Evolutionary conservation across 1,140 invertebrate species (phyloP).

Genomic region (Drosophila bocki): DNA sequence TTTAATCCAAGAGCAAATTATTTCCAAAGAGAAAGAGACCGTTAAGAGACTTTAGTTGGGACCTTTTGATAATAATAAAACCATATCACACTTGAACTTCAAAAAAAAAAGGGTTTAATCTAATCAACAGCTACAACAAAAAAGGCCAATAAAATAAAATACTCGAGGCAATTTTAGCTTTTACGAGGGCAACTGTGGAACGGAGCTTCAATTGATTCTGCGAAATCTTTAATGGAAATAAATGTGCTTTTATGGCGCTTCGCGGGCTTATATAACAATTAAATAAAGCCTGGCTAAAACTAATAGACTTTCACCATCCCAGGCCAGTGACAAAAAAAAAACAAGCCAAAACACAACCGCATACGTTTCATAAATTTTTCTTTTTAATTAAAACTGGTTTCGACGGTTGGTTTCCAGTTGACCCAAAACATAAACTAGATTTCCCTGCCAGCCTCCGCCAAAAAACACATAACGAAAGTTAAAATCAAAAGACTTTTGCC

Average conservation of each 20-base stretch:
- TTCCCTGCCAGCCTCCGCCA: slow-evolving; percentile 58
- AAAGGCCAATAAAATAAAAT: slow-evolving; percentile 20
- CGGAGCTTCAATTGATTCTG: slow-evolving; percentile 56
- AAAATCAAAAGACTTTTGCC: slow-evolving; percentile 38
- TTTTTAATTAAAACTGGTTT: slow-evolving; percentile 80
- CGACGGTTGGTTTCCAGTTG: slow-evolving; percentile 36
- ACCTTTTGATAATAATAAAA: neutral
- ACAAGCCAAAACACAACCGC: slow-evolving; percentile 24
- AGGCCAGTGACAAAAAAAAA: slow-evolving; percentile 31
- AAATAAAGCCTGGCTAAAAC: slow-evolving; percentile 39
- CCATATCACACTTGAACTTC: slow-evolving; percentile 64
- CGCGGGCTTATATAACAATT: slow-evolving; percentile 59
- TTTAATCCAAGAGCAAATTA: neutral
- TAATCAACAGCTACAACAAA: slow-evolving; percentile 46
- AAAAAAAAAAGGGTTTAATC: slow-evolving; percentile 55
- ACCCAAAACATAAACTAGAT: slow-evolving; percentile 79
- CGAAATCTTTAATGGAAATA: slow-evolving; percentile 45
- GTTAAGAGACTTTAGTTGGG: slow-evolving; percentile 1
- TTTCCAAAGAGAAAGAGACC: neutral
- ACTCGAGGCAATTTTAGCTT: slow-evolving; percentile 48
- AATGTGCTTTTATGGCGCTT: slow-evolving; percentile 38
- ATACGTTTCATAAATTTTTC: slow-evolving; percentile 61
- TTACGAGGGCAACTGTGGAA: slow-evolving; percentile 22
- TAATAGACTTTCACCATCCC: slow-evolving; percentile 65
- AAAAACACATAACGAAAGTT: slow-evolving; percentile 12